A percentile compares a stretch with the other conserved stretches of the same genome.
Evolutionary conservation across 2,797 vertebrate genomes (phyloP).

Genomic region (Oryzias sinensis): DNA sequence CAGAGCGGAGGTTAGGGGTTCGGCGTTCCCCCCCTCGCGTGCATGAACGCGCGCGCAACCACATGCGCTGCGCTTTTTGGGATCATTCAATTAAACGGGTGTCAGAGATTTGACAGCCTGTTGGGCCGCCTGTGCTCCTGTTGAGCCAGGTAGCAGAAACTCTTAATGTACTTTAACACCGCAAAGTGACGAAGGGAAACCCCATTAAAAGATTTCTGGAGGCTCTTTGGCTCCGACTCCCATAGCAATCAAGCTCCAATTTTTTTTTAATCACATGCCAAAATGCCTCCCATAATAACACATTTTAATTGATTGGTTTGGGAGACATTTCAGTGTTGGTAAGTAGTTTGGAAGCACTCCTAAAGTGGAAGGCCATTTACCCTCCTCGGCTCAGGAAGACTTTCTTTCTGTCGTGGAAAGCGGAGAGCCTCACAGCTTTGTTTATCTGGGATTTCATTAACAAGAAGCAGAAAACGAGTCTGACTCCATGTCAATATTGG

Average conservation of each 20-base stretch:
- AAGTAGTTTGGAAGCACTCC: conserved; percentile 49
- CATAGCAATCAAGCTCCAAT: conserved; percentile 76
- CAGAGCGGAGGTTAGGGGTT: conserved; percentile 57
- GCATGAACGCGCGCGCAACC: conserved; percentile 17
- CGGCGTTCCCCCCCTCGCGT: conserved; percentile 5
- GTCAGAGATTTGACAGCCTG: conserved; percentile 70
- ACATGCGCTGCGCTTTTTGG: conserved; percentile 58
- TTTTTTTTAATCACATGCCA: conserved; percentile 73
- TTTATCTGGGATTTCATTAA: conserved; percentile 58
- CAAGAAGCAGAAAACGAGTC: conserved; percentile 58
- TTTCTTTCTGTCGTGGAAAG: conserved; percentile 44
- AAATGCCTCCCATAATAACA: conserved; percentile 74
- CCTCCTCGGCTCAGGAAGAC: conserved; percentile 19
- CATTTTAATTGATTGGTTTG: conserved; percentile 75
- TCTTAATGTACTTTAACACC: conserved; percentile 58
- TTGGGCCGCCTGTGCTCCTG: conserved; percentile 47
- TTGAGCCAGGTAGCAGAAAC: conserved; percentile 52
- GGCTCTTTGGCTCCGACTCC: conserved; percentile 61
- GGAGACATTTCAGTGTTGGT: conserved; percentile 61
- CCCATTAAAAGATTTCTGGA: conserved; percentile 62
- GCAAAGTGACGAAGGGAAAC: conserved; percentile 57
- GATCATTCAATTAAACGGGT: conserved; percentile 70
- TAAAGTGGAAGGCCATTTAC: conserved; percentile 47
- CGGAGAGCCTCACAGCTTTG: conserved; percentile 15
- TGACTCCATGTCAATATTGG: conserved; percentile 30